Base-by-base conservation (phyloP, 30 jellyfish, hydroid and myxozoan genomes). In the Pelagia noctiluca region DNA sequence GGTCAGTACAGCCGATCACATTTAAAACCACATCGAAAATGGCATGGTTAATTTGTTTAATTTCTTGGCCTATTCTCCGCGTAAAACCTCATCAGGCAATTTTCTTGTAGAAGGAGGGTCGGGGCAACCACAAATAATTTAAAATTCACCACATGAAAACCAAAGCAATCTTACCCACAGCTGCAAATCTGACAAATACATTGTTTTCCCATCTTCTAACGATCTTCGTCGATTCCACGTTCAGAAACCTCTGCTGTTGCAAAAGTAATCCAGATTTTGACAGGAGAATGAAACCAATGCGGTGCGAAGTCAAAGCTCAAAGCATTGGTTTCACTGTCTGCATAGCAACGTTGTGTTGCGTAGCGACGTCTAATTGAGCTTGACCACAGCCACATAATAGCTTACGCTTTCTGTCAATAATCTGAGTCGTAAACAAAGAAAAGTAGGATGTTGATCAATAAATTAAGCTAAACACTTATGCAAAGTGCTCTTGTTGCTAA, bases 141-240 rank as follows among this genome's bases (percentile, higher is more conserved):
- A 61, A 23, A 53, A 62, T 23, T 31, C 23, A 26, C 11, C 64
- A 36, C 23, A 75, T 52, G 47, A 12, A 18, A 79, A 22, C 26
- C 48, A 50, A 66, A 81, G 50, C 84, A 77, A 54, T 42, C 95
- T 13, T 85, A 85, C 95, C 95, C 95, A 65, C 95, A 85, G 64
- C 82, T 85, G 88, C 95, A 85, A 3, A 74, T 63, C 36, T 73
- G 86, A 47, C 95, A 85, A 60, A 85, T 85, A 30, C 95, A 85
- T 33, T 85, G 62, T 80, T 65, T 72, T 31, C 88, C 88, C 88
- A 74, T 74, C 23, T 30, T 49, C 23, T 25, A 28, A 57, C 10
- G 72, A 36, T 24, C 7, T 16, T n/a, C n/a, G 37, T 1, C 2
- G 12, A n/a, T 73, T 49, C 74, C 12, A 7, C 2, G 30, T 73